Conservation (phyloP, 30 jellyfish, hydroid and myxozoan genomes). For the Morbakka virulenta region DNA sequence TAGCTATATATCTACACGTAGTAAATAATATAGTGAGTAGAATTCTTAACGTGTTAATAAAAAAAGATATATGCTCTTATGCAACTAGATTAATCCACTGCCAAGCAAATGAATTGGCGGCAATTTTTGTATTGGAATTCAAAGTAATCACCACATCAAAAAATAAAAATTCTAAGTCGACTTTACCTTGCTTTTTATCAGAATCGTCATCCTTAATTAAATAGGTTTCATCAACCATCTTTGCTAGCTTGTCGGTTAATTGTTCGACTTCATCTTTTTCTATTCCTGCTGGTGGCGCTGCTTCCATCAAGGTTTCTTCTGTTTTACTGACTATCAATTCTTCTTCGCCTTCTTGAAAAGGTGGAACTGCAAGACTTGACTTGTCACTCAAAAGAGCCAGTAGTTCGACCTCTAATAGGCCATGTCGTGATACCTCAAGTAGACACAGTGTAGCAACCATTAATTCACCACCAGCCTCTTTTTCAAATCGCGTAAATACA, state of each 20-base stretch:
- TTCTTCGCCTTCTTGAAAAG: conserved; percentile 68
- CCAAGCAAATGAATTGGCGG: too few relatives aligned
- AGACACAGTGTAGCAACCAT: conserved; percentile 94
- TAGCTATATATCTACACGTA: too few relatives aligned
- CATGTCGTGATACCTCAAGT: conserved; percentile 97
- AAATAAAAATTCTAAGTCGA: too few relatives aligned
- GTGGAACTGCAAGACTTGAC: conserved; percentile 40
- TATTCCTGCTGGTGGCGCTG: conserved; percentile 37
- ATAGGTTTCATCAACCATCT: conserved; percentile 80
- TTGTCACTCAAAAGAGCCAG: conserved; percentile 84
- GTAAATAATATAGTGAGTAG: too few relatives aligned
- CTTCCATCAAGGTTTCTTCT: conserved; percentile 51
- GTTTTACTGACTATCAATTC: conserved; percentile 53
- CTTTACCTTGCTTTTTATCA: conserved; percentile 19
- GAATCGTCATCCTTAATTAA: conserved; percentile 60
- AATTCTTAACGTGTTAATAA: too few relatives aligned
- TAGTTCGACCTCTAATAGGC: conserved; percentile 85
- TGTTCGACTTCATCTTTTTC: conserved; percentile 84
- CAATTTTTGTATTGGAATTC: too few relatives aligned
- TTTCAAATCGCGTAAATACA: conserved; percentile 84
- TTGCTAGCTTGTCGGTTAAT: conserved; percentile 75
- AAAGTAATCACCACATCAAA: too few relatives aligned
- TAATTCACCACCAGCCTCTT: conserved; percentile 88
- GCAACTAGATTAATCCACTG: too few relatives aligned
- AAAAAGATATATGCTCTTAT: too few relatives aligned